phyloP scores from a whole-genome alignment of 2,113 vertebrate species.

The Lynx canadensis region DNA sequence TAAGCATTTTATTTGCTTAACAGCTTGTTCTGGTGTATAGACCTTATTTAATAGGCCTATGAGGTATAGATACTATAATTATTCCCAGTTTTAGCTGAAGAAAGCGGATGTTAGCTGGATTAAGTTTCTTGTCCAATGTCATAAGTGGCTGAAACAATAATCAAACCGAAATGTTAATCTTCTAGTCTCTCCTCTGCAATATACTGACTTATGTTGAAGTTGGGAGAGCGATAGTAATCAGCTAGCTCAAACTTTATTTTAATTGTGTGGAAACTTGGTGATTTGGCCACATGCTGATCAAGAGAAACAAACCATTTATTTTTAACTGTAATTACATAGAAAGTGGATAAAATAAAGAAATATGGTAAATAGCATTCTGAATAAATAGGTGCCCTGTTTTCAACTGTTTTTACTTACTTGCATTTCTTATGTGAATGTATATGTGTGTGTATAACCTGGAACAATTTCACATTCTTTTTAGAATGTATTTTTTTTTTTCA shows the following conservation, averaged over 20 bases:
- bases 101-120: not conserved
- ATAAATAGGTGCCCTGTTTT: slow-evolving; percentile 40
- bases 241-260: not conserved
- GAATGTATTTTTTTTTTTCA: slow-evolving; percentile 14
- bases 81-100: not conserved
- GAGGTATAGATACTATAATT: not conserved
- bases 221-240: not conserved
- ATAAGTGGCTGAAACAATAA: not conserved
- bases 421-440: not conserved
- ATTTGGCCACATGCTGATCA: slow-evolving; percentile 34
- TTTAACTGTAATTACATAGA: slow-evolving; percentile 49
- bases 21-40: not conserved
- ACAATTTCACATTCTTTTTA: not conserved
- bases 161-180: not conserved
- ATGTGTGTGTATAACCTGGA: not conserved
- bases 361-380: slow-evolving; percentile 1
- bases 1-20: slow-evolving; percentile 5
- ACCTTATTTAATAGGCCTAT: not conserved
- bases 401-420: slow-evolving; percentile 25
- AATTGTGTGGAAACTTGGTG: slow-evolving; percentile 47
- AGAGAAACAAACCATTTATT: slow-evolving; percentile 56
- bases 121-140: not conserved
- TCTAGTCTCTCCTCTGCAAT: not conserved
- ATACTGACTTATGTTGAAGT: not conserved
- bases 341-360: slow-evolving; percentile 23